Percentiles rank a stretch among this genome's conserved stretches.
Evolutionary conservation across 2,113 vertebrate species (phyloP).

Genomic region (Eulacestoma nigropectus): DNA sequence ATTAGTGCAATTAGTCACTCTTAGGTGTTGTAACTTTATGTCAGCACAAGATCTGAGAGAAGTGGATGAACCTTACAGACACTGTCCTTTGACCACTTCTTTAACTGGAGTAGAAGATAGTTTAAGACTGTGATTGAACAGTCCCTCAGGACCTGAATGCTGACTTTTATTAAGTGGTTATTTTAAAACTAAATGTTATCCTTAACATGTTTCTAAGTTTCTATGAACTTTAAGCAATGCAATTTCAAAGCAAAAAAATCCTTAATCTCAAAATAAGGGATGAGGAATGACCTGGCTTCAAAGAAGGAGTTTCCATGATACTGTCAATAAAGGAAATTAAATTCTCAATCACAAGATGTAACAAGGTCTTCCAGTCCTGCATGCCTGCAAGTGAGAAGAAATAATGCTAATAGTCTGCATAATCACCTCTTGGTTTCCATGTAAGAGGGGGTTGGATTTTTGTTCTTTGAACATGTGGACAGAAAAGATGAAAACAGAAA

Average conservation of each 20-base stretch:
- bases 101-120: not conserved
- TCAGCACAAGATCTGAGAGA: not conserved
- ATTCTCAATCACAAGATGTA: not conserved
- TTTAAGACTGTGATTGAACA: not conserved
- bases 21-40: not conserved
- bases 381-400: not conserved
- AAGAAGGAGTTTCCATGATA: not conserved
- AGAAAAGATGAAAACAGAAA: not conserved
- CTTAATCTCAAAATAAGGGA: not conserved
- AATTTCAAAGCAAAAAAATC: not conserved
- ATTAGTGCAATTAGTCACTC: not conserved
- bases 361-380: not conserved
- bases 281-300: not conserved
- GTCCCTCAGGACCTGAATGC: not conserved
- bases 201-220: not conserved
- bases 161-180: not conserved
- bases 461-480: not conserved
- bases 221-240: not conserved
- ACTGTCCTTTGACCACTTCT: not conserved
- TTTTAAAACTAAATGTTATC: not conserved
- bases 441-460: not conserved
- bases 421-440: not conserved
- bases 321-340: not conserved
- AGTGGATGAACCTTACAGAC: not conserved
- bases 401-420: not conserved